Conservation (phyloP, 2,888 invertebrate genomes). For the Drosophila diplacantha region DNA sequence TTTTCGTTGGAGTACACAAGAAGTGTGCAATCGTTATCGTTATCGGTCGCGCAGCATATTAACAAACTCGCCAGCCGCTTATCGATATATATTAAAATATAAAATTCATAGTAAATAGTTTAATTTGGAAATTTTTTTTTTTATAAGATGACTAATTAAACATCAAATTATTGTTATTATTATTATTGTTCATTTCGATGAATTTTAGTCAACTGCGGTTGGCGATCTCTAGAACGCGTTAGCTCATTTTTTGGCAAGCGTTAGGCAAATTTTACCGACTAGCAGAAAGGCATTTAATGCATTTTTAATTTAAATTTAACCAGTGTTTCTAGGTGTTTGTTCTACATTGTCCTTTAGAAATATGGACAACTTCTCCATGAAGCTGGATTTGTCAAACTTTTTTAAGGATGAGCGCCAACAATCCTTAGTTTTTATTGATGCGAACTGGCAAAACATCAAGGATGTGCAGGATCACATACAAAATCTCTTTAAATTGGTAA, state of each 20-base stretch:
- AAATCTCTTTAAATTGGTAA: conserved; percentile 51
- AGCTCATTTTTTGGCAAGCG: background rate
- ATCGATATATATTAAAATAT: no score
- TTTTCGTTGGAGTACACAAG: conserved; percentile 64
- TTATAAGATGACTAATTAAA: background rate
- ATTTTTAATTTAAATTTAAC: background rate
- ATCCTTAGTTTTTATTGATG: conserved; percentile 58
- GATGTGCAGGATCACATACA: conserved; percentile 65
- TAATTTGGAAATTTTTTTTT: no score
- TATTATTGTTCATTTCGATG: background rate
- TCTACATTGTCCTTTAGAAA: background rate
- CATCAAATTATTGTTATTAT: background rate
- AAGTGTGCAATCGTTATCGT: conserved; percentile 37
- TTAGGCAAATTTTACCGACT: background rate
- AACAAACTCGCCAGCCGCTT: no score
- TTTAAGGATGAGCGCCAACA: conserved; percentile 56
- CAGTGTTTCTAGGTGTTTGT: background rate
- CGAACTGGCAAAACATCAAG: conserved; percentile 51
- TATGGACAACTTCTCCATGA: conserved; percentile 46
- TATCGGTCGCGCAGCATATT: conserved; percentile 1
- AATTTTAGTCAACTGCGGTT: background rate
- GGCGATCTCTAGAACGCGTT: background rate
- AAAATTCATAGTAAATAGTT: background rate
- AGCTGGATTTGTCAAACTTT: conserved; percentile 59
- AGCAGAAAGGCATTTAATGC: background rate